phyloP scores from a whole-genome alignment of 1,140 invertebrate species.

The Drosophila equinoxialis region DNA sequence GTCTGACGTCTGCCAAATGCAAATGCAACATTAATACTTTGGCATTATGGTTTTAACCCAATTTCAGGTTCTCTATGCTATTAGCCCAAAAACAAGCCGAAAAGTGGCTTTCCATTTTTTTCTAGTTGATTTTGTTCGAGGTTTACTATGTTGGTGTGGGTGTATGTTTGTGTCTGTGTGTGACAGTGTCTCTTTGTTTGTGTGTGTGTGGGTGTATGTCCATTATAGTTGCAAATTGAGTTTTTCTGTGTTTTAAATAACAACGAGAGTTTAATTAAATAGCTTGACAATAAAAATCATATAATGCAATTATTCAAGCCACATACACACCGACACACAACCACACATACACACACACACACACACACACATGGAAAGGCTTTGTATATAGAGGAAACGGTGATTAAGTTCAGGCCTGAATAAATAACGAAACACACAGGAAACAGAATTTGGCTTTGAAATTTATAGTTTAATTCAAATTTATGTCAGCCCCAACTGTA shows the following conservation, averaged over 20 bases:
- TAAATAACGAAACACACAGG: neutral
- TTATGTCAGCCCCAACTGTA: neutral
- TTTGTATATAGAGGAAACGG: neutral
- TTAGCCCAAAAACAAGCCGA: constrained; percentile 33
- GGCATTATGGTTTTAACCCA: constrained; percentile 74
- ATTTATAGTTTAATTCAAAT: constrained; percentile 4
- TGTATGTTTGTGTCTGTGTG: constrained; percentile 21
- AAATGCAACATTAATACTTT: constrained; percentile 69
- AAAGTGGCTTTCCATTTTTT: constrained; percentile 20
- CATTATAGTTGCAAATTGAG: constrained; percentile 62
- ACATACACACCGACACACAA: neutral
- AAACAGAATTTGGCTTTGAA: neutral
- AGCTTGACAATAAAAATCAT: constrained; percentile 44
- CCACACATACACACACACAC: neutral
- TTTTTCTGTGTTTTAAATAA: constrained; percentile 38
- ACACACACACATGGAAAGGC: neutral
- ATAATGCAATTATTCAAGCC: constrained; percentile 26
- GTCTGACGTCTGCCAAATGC: constrained; percentile 8
- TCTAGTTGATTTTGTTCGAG: constrained; percentile 36
- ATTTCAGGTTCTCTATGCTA: constrained; percentile 53
- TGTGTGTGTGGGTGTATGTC: constrained; percentile 33
- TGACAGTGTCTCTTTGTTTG: constrained; percentile 5
- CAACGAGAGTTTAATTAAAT: constrained; percentile 55
- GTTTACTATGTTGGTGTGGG: constrained; percentile 39
- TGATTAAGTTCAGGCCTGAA: constrained; percentile 11